These are phyloP conservation scores for Ochropleura leucogaster DNA, from an alignment of 2,888 invertebrate species.

Conservation along the genomic window DNA sequence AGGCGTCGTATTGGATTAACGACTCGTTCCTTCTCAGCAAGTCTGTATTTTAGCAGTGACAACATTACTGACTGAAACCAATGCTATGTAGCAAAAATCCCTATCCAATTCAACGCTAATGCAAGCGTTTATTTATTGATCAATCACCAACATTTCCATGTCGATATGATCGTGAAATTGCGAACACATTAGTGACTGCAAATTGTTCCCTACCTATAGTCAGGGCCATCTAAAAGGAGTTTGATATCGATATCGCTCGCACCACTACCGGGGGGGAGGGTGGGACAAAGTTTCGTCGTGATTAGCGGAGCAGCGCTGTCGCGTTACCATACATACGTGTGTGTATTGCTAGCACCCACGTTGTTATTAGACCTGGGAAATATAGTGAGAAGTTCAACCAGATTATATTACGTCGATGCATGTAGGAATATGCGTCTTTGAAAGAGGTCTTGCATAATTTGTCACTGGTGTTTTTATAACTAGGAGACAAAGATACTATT, in stretches of 20 bases:
- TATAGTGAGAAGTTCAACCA: neutral
- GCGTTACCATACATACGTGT: constrained; percentile 56
- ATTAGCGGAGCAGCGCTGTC: constrained; percentile 78
- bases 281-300: constrained; percentile 80
- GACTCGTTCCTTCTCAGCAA: neutral
- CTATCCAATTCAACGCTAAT: neutral
- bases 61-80: neutral
- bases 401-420: neutral
- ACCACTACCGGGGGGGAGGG: constrained; percentile 67
- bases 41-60: neutral
- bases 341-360: constrained; percentile 19
- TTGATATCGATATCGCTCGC: constrained; percentile 63
- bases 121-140: constrained; percentile 20
- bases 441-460: neutral
- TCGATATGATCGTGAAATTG: constrained; percentile 36
- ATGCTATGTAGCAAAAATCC: neutral
- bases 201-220: constrained; percentile 31
- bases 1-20: neutral
- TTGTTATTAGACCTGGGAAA: constrained; percentile 19
- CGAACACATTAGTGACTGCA: constrained; percentile 47
- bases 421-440: neutral
- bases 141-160: constrained; percentile 20
- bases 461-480: neutral
- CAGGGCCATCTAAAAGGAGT: constrained; percentile 40
- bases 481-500: neutral